Conservation (phyloP, 2,113 vertebrate species). For the Herpetotheres cachinnans region DNA sequence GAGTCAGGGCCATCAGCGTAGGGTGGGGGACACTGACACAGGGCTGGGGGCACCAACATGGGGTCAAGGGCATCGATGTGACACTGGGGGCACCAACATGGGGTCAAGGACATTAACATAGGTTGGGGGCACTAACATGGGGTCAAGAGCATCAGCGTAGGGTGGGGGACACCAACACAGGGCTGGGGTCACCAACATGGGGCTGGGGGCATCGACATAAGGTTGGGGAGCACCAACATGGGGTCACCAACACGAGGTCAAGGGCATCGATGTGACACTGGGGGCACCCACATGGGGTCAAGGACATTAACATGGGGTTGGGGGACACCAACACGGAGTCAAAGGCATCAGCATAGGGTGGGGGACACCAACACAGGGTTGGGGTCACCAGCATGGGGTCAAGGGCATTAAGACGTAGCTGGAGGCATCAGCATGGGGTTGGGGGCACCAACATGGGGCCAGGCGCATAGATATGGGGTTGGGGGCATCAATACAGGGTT, state of each 20-base stretch:
- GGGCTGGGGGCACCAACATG: no score
- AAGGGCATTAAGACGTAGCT: not conserved
- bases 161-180: no score
- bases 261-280: not conserved
- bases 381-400: not conserved
- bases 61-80: not conserved
- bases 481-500: accelerated
- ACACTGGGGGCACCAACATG: not conserved
- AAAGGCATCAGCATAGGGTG: no score
- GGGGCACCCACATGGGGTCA: not conserved
- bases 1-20: no score
- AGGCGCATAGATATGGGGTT: no score
- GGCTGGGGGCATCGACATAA: not conserved
- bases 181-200: not conserved
- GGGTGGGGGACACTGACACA: no score
- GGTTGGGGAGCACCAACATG: not conserved
- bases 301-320: not conserved
- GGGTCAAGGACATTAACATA: no score
- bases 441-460: no score
- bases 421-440: accelerated
- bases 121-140: not conserved
- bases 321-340: no score
- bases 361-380: accelerated
- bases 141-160: not conserved
- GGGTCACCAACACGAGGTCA: not conserved